phyloP scores from a whole-genome alignment of 1,140 invertebrate species.

The Oryzaephilus surinamensis region DNA sequence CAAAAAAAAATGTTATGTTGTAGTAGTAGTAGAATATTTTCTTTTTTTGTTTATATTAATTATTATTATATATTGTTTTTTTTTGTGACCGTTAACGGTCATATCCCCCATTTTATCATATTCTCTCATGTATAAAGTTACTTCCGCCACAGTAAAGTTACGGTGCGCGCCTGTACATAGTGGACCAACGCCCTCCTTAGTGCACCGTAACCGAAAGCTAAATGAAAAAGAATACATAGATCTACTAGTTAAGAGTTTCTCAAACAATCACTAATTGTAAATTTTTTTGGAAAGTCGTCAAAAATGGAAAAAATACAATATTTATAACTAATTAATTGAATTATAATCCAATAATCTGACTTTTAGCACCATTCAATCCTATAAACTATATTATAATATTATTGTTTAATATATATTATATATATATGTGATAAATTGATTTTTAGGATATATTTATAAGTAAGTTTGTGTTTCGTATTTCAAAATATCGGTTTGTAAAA shows the following conservation, averaged over 20 bases:
- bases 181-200: constrained; percentile 32
- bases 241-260: constrained; percentile 26
- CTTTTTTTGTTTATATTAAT: too few species aligned
- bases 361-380: constrained; percentile 24
- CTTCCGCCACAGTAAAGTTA: constrained; percentile 31
- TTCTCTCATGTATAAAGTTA: too few species aligned
- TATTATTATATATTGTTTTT: too few species aligned
- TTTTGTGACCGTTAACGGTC: too few species aligned
- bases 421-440: constrained; percentile 38
- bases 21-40: constrained; percentile 12
- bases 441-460: constrained; percentile 33
- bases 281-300: too few species aligned
- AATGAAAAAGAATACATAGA: too few species aligned
- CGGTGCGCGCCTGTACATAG: constrained; percentile 32
- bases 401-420: constrained; percentile 27
- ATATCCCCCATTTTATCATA: too few species aligned
- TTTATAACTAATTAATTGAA: too few species aligned
- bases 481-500: constrained; percentile 31
- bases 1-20: constrained; percentile 15
- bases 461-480: constrained; percentile 27
- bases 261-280: constrained; percentile 38
- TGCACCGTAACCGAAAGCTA: constrained; percentile 7
- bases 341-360: too few species aligned
- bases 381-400: too few species aligned
- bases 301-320: too few species aligned